Conservation (phyloP, 2,888 invertebrate species). For the Standfussiana lucernea region DNA sequence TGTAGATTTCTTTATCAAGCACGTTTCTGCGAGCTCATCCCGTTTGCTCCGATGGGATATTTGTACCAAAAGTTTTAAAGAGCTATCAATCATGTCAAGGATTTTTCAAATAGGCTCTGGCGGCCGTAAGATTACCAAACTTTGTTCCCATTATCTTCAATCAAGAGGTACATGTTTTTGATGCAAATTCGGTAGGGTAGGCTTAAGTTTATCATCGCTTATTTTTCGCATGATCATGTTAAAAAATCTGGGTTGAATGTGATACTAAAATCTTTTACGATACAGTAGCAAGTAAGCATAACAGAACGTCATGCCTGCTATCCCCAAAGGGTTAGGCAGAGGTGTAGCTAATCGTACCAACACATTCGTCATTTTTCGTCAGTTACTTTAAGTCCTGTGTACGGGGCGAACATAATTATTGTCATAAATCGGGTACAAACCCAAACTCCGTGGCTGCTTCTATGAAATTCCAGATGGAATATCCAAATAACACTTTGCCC, state of each 20-base stretch:
- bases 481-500: background rate
- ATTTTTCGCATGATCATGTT: conserved; percentile 17
- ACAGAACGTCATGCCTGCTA: background rate
- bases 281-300: background rate
- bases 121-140: conserved; percentile 62
- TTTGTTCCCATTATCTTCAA: conserved; percentile 63
- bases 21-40: conserved; percentile 58
- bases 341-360: background rate
- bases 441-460: background rate
- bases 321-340: background rate
- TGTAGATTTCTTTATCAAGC: conserved; percentile 48
- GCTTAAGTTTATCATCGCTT: conserved; percentile 23
- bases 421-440: background rate
- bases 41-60: conserved; percentile 48
- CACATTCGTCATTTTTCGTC: background rate
- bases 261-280: background rate
- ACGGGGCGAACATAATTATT: background rate
- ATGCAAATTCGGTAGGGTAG: conserved; percentile 46
- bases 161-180: conserved; percentile 57
- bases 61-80: conserved; percentile 56
- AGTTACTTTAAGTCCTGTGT: background rate
- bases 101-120: conserved; percentile 64
- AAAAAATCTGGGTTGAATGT: conserved; percentile 1
- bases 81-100: conserved; percentile 67
- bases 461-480: background rate